Base-by-base conservation (phyloP, 2,888 invertebrate genomes). In the Papilio protenor region DNA sequence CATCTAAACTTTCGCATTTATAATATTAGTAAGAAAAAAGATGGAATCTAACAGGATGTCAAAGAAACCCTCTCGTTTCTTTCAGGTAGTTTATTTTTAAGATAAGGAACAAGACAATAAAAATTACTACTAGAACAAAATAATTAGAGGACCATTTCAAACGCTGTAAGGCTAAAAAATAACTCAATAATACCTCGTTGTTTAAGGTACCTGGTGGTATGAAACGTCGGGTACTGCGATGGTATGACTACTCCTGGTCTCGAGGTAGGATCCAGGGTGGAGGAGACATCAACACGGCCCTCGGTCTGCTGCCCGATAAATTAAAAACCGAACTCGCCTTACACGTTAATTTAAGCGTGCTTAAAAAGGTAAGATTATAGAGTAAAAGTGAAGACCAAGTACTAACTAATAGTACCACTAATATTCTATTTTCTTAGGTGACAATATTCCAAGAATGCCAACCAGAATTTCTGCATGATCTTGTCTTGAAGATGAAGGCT, bases 231-330 rank as follows among this genome's bases (percentile, higher is more conserved):
- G 99, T 99, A 0, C 96, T 99, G 52, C 96, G 99, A 11, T 99
- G 99, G 99, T 99, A 99, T 92, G 99, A 99, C 94, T 99, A 99
- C 92, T 99, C 99, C 47, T 99, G 99, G 99, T 99, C 99, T 4
- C 96, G 99, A 79, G 99, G 99, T 10, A 95, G 99, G 74, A 98
- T 99, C 86, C 98, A 98, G 90, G 99, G 99, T 2, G 98, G 98
- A 1, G 98, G 98, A 12, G 99, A 99, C 91, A 99, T 99, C 89
- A 99, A 99, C 89, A 98, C 99, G 1, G 98, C 98, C 2, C 95
- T 99, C 75, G 98, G 98, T 16, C 95, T 99, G 52, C 95, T 99
- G 80, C 99, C 99, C 2, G 99, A 99, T 90, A 99, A 99, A 91
- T 96, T 99, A 83, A 99, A 99, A 95, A 99, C 99, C 57, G 99